Evolutionary conservation across 2,888 invertebrate genomes (phyloP).

Genomic region (Odontothrips loti): DNA sequence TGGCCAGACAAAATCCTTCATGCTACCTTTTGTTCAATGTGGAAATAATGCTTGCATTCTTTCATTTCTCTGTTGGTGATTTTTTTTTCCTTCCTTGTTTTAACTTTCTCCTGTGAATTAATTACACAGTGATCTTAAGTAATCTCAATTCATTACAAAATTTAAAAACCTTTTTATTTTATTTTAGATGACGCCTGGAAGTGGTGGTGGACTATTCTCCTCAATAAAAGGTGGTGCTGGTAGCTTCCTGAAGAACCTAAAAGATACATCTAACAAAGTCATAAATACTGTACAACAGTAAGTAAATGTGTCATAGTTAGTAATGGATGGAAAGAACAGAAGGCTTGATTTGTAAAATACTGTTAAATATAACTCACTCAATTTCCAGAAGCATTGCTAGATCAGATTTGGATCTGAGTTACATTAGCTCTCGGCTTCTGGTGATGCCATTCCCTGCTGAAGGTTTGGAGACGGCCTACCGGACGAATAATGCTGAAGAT

Average conservation of each 20-base stretch:
- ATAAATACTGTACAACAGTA: slow-evolving; percentile 93
- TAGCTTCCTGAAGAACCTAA: slow-evolving; percentile 85
- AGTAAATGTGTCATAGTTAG: slow-evolving; percentile 45
- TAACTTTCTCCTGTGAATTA: neutral
- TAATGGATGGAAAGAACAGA: neutral
- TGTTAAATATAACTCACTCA: slow-evolving; percentile 24
- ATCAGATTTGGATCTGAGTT: slow-evolving; percentile 85
- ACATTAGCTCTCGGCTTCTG: slow-evolving; percentile 83
- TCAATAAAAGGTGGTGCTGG: slow-evolving; percentile 90
- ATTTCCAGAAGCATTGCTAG: slow-evolving; percentile 67
- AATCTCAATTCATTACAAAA: neutral
- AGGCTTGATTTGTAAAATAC: neutral
- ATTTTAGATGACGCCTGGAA: neutral
- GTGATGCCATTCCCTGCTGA: slow-evolving; percentile 96
- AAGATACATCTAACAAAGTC: slow-evolving; percentile 93
- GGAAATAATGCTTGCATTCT: no score
- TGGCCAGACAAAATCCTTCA: neutral
- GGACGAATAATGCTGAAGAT: slow-evolving; percentile 89
- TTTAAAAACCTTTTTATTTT: neutral
- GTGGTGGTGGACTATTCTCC: slow-evolving; percentile 65
- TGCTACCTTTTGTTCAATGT: no score
- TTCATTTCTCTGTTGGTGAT: no score
- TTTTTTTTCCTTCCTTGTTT: neutral
- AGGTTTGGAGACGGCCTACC: slow-evolving; percentile 87
- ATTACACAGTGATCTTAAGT: neutral